phyloP scores from a whole-genome alignment of 2,888 invertebrate species.

The Agriopis leucophaearia region DNA sequence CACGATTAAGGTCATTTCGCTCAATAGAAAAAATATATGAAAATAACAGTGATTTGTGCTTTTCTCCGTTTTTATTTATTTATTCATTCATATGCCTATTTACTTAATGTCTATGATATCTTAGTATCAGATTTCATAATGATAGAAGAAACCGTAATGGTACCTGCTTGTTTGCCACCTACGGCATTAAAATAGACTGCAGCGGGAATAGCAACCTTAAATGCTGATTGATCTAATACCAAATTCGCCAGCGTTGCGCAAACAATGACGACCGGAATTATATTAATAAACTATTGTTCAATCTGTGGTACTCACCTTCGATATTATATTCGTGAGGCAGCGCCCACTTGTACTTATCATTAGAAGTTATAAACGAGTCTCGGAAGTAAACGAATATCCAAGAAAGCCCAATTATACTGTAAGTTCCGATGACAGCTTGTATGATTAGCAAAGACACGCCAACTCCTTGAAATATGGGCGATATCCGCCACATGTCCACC shows the following conservation, averaged over 20 bases:
- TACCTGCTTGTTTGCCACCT: too few species aligned
- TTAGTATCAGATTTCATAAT: too few species aligned
- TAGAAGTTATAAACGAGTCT: slow-evolving; percentile 94
- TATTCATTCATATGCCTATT: too few species aligned
- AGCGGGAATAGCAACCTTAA: background rate
- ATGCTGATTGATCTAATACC: slow-evolving; percentile 52
- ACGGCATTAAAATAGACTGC: too few species aligned
- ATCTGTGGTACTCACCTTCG: slow-evolving; percentile 81
- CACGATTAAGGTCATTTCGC: too few species aligned
- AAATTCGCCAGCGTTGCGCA: slow-evolving; percentile 54
- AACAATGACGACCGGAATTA: slow-evolving; percentile 44
- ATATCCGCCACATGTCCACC: slow-evolving; percentile 97
- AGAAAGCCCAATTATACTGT: slow-evolving; percentile 95
- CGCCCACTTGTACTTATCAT: slow-evolving; percentile 93
- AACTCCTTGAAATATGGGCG: slow-evolving; percentile 96
- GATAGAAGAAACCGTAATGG: too few species aligned
- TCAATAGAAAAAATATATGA: too few species aligned
- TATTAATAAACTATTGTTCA: slow-evolving; percentile 4
- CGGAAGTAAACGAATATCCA: slow-evolving; percentile 96
- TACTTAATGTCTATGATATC: too few species aligned
- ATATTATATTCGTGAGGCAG: slow-evolving; percentile 90
- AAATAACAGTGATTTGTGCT: too few species aligned
- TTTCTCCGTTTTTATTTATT: too few species aligned
- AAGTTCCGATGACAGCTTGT: slow-evolving; percentile 93
- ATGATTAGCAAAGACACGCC: slow-evolving; percentile 93